Percentiles rank a stretch among this genome's conserved stretches.
Conservation (phyloP, 1,140 invertebrate species). For the Pogonognathellus flavescens region DNA sequence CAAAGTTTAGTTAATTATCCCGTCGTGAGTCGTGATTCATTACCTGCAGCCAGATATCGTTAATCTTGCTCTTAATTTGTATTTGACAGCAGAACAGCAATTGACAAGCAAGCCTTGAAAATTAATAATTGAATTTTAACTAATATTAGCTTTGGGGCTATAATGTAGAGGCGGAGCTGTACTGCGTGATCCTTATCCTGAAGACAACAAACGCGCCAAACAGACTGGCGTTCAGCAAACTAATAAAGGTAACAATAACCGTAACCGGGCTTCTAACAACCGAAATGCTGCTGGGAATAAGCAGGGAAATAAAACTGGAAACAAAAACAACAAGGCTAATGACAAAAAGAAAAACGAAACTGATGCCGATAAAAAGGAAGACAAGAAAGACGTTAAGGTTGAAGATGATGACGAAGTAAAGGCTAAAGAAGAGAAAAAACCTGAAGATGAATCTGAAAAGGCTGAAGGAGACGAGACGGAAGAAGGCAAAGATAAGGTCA, state of each 20-base stretch:
- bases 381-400: background rate
- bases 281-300: background rate
- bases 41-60: background rate
- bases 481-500: conserved; percentile 50
- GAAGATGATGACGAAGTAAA: conserved; percentile 30
- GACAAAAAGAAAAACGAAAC: conserved; percentile 21
- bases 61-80: background rate
- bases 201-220: conserved; percentile 8
- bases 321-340: conserved; percentile 30
- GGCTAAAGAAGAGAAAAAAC: background rate
- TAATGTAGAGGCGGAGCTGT: conserved; percentile 35
- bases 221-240: background rate
- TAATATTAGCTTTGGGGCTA: background rate
- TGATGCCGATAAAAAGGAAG: conserved; percentile 24
- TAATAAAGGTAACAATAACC: conserved; percentile 34
- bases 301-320: conserved; percentile 7
- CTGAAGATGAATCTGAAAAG: conserved; percentile 10
- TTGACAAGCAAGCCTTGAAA: background rate
- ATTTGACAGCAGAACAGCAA: background rate
- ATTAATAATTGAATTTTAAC: background rate
- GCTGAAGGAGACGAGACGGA: conserved; percentile 51
- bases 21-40: too few relatives aligned
- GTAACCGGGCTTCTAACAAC: background rate
- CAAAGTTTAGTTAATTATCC: too few relatives aligned
- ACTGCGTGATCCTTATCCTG: conserved; percentile 43